These are phyloP conservation scores for Dasypus novemcinctus DNA, from an alignment of 2,113 vertebrate genomes.

Conservation along the genomic window DNA sequence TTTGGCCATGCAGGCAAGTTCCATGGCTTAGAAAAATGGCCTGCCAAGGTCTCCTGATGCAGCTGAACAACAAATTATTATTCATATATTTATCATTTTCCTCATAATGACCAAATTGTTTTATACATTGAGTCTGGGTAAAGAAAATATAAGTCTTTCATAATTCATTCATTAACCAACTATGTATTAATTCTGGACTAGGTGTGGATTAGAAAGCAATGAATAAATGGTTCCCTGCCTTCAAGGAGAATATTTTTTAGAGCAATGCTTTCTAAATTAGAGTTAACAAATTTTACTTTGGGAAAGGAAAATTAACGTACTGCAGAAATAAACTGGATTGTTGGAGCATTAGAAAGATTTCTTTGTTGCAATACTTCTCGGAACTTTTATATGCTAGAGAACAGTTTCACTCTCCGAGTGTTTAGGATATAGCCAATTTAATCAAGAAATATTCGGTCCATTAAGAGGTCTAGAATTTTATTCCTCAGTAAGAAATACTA, in stretches of 20 bases:
- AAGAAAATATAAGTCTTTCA: background rate
- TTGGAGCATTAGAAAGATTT: background rate
- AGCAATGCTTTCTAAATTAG: background rate
- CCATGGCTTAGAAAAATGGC: background rate
- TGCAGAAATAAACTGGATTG: background rate
- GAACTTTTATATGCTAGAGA: background rate
- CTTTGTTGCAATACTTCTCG: background rate
- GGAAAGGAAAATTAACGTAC: background rate
- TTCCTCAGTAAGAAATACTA: background rate
- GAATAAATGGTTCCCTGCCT: background rate
- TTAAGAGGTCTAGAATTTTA: background rate
- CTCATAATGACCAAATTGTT: background rate
- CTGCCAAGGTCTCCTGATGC: background rate
- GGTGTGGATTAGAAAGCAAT: background rate
- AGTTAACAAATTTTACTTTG: background rate
- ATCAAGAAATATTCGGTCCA: background rate
- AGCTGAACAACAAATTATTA: background rate
- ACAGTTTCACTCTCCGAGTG: background rate
- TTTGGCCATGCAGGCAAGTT: background rate
- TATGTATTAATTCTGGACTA: background rate
- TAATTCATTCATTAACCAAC: background rate
- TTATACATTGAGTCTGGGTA: background rate
- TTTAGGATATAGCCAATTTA: constrained; percentile 1
- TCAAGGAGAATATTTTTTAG: background rate
- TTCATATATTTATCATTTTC: background rate